Evolutionary conservation across 2,888 invertebrate species (phyloP).

Genomic region (Polydrusus cervinus): DNA sequence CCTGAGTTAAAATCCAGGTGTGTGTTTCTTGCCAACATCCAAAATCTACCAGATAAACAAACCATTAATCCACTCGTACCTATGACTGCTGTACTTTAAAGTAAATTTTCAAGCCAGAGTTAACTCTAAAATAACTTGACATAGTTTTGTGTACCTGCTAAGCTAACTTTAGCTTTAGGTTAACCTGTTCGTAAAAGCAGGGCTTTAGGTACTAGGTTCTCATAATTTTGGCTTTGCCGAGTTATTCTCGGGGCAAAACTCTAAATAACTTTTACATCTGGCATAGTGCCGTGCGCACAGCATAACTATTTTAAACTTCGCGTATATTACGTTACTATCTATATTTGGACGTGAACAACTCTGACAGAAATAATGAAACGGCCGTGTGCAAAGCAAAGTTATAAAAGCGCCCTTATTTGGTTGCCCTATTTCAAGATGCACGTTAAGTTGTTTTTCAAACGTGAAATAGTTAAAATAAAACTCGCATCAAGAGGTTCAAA

Average conservation of each 20-base stretch:
- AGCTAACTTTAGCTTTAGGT: neutral
- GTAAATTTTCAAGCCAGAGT: neutral
- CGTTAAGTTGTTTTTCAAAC: neutral
- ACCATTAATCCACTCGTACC: slow-evolving; percentile 24
- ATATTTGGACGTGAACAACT: slow-evolving; percentile 72
- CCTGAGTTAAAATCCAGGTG: neutral
- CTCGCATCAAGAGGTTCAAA: slow-evolving; percentile 18
- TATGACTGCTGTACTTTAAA: neutral
- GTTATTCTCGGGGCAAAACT: slow-evolving; percentile 39
- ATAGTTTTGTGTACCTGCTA: neutral
- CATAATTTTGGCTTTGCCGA: slow-evolving; percentile 18
- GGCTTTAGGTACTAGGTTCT: slow-evolving; percentile 13
- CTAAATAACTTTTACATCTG: slow-evolving; percentile 41
- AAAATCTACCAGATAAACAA: slow-evolving; percentile 29
- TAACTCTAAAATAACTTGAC: slow-evolving; percentile 2
- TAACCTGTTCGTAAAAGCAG: neutral
- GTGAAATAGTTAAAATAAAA: slow-evolving; percentile 37
- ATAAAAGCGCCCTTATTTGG: neutral
- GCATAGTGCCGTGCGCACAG: slow-evolving; percentile 73
- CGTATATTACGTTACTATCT: slow-evolving; percentile 76
- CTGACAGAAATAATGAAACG: slow-evolving; percentile 4
- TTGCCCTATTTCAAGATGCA: neutral
- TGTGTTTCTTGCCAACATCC: neutral
- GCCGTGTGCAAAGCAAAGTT: slow-evolving; percentile 35
- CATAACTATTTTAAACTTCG: slow-evolving; percentile 75